Evolutionary conservation across 1,140 invertebrate species (phyloP), one percentile per base, ranked within the genome.

Genomic region (Psix sp.): DNA sequence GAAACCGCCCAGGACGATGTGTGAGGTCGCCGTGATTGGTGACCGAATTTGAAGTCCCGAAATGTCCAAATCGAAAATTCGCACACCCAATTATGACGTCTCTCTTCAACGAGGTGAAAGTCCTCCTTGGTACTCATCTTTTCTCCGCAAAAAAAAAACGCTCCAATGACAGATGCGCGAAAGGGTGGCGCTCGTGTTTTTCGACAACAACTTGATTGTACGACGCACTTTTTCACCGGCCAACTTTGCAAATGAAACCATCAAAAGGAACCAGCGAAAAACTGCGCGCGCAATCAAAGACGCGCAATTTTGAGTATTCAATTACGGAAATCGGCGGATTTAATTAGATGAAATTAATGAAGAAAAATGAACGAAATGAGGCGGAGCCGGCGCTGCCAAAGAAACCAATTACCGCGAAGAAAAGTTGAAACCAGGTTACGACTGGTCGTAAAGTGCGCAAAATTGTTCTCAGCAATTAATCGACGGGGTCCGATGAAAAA

Each of bases 51-150:
- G 46, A 49, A 65, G 39, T 17, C 2, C 7, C 21, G 26, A 36
- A 31, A 42, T 26, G n/a, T n/a, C n/a, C n/a, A n/a, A n/a, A n/a
- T n/a, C n/a, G n/a, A n/a, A n/a, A n/a, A n/a, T n/a, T n/a, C n/a
- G n/a, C n/a, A n/a, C n/a, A n/a, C n/a, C n/a, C n/a, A n/a, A n/a
- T n/a, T n/a, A n/a, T n/a, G n/a, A n/a, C n/a, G n/a, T n/a, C n/a
- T n/a, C n/a, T n/a, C n/a, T 35, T 11, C 52, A 18, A 43, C 26
- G 45, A 31, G 63, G 72, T 63, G 72, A 74, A 74, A 74, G 71
- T 74, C 63, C 51, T n/a, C 42, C 54, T 66, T 46, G 56, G 65
- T 65, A 73, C 65, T 65, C 52, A 65, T 62, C 38, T 45, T 42
- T 26, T 39, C 38, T 46, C 11, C 10, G 56, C 11, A 39, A 24